A percentile compares a stretch with the other conserved stretches of the same genome.
These are phyloP conservation scores for Hippocampus barbouri DNA, from an alignment of 2,113 vertebrate genomes.

Conservation along the genomic window DNA sequence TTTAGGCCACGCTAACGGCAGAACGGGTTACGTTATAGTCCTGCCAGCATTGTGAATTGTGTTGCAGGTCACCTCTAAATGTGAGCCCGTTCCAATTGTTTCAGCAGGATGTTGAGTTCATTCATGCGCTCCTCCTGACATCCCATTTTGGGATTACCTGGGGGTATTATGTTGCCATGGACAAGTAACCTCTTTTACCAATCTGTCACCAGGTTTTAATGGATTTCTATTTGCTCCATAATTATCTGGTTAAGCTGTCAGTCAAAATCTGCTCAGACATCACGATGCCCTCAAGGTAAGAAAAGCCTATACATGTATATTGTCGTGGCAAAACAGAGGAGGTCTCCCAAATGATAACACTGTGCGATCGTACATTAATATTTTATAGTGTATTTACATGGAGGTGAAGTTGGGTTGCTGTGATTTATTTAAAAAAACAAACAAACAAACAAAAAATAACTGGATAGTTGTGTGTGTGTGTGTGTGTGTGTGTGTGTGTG, in stretches of 20 bases:
- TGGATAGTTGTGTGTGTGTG: too few species aligned
- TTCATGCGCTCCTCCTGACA: slow-evolving; percentile 42
- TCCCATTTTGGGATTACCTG: slow-evolving; percentile 48
- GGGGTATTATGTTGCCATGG: slow-evolving; percentile 34
- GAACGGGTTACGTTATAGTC: background rate
- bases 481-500: too few species aligned
- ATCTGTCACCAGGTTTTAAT: slow-evolving; percentile 43
- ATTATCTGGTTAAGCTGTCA: slow-evolving; percentile 44
- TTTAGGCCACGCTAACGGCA: background rate
- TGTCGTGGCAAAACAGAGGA: slow-evolving; percentile 2
- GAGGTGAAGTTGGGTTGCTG: background rate
- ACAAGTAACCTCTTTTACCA: slow-evolving; percentile 35
- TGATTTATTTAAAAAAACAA: slow-evolving; percentile 2
- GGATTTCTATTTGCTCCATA: slow-evolving; percentile 39
- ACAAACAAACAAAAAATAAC: too few species aligned
- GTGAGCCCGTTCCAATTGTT: slow-evolving; percentile 23
- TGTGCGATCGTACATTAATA: too few species aligned
- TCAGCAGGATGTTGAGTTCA: slow-evolving; percentile 30
- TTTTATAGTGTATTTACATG: too few species aligned
- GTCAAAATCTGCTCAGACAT: slow-evolving; percentile 37
- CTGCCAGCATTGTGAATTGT: background rate
- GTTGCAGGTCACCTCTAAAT: slow-evolving; percentile 33
- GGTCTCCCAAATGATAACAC: slow-evolving; percentile 11
- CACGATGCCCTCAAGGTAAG: slow-evolving; percentile 21
- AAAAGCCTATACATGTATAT: slow-evolving; percentile 14